Base-by-base conservation (phyloP, 2,797 vertebrate genomes). In the Furcifer pardalis region DNA sequence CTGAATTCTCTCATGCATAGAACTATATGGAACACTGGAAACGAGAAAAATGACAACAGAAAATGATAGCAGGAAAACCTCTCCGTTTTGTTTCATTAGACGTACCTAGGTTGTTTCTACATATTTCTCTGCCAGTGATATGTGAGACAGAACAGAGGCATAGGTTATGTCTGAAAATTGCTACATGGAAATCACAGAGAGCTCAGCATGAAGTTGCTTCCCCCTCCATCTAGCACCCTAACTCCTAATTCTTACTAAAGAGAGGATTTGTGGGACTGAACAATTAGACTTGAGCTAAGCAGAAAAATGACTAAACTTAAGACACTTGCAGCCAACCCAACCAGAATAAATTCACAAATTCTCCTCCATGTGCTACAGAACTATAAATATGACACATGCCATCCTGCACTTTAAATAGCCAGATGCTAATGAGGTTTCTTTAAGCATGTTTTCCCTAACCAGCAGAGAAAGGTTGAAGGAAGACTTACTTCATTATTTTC, bases 321-420 rank as follows among this genome's bases (percentile, higher is more conserved):
- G 19, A 49, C 19, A 46, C 21, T 49, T 35, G 8, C 49, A 59
- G 12, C 60, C 27, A 81, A 42, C 52, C 13, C 10, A 30, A 37
- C 52, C 40, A 75, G 30, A 25, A 23, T 68, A 80, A 35, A 85
- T 44, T 66, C 71, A 59, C 27, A 74, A 68, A 37, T 30, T 37
- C 37, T 42, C 21, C 30, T 40, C 69, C 5, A 68, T 17, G 15
- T 15, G 30, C 7, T 60, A 60, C 21, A 76, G 23, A 68, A 59
- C 49, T 35, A 69, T 49, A 81, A 37, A 77, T 52, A 37, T 37
- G 27, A 1, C 46, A 42, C 32, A 66, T 65, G n/a, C n/a, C 23
- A 44, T 59, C 2, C 74, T 75, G 56, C 35, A 52, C 76, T 87
- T 87, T 42, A 80, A 84, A 77, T 2, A 62, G 75, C 25, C 1